phyloP scores from a whole-genome alignment of 2,113 vertebrate species.

The Daphoenositta chrysoptera region DNA sequence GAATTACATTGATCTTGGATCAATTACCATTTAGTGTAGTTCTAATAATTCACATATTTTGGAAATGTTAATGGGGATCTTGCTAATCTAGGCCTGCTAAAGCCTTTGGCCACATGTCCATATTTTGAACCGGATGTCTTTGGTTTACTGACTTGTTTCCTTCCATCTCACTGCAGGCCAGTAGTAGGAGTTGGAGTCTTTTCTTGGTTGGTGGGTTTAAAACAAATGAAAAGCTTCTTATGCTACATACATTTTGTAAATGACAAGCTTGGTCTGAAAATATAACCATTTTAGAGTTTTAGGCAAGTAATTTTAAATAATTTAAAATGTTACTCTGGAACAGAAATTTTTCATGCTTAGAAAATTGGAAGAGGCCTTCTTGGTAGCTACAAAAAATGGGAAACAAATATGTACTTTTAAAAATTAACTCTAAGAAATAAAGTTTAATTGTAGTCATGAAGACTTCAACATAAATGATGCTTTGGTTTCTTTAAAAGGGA shows the following conservation, averaged over 20 bases:
- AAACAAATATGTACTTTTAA: not conserved
- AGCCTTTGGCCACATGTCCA: not conserved
- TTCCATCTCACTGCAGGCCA: not conserved
- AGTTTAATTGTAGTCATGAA: not conserved
- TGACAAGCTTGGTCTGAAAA: slow-evolving; percentile 3
- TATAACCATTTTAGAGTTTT: not conserved
- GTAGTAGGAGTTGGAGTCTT: not conserved
- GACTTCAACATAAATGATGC: not conserved
- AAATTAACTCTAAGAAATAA: not conserved
- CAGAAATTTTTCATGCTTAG: not conserved
- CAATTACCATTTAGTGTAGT: not conserved
- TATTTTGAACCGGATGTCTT: not conserved
- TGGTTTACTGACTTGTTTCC: not conserved
- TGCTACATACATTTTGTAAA: not conserved
- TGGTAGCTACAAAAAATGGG: not conserved
- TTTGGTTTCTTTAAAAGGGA: not conserved
- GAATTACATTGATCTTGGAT: not conserved
- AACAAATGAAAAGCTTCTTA: not conserved
- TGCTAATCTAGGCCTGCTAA: not conserved
- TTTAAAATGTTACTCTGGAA: not conserved
- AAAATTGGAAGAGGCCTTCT: not conserved
- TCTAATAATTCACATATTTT: not conserved
- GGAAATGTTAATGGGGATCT: not conserved
- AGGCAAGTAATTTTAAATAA: not conserved
- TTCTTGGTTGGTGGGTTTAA: not conserved